These are phyloP conservation scores for Chelonus insularis DNA, from an alignment of 1,140 invertebrate genomes.

Conservation along the genomic window DNA sequence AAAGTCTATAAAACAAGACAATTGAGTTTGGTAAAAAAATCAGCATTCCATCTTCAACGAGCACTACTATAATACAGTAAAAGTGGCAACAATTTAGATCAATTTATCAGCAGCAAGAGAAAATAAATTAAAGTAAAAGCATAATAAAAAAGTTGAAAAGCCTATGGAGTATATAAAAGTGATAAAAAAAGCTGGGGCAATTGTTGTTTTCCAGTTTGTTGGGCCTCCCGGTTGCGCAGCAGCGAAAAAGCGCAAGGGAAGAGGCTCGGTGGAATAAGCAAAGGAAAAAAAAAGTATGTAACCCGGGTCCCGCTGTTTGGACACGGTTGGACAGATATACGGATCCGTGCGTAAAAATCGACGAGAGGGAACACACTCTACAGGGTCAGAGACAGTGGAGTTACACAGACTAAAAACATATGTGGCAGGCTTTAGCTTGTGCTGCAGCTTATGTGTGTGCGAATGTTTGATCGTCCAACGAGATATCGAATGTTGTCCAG, in stretches of 20 bases:
- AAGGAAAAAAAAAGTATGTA: neutral
- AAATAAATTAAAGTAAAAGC: too few species aligned
- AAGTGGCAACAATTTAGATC: too few species aligned
- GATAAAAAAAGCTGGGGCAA: too few species aligned
- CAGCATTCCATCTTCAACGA: too few species aligned
- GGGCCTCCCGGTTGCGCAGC: neutral
- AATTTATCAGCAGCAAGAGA: too few species aligned
- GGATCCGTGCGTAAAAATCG: constrained; percentile 15
- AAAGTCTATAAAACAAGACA: too few species aligned
- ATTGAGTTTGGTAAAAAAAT: too few species aligned
- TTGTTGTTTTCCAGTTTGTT: too few species aligned
- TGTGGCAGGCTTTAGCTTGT: neutral
- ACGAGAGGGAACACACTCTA: neutral
- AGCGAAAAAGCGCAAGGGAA: neutral
- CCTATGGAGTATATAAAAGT: too few species aligned
- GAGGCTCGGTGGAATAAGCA: neutral
- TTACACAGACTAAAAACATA: neutral
- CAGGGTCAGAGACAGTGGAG: too few species aligned
- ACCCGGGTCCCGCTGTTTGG: neutral
- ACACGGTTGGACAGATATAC: constrained; percentile 19
- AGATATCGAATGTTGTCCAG: constrained; percentile 15
- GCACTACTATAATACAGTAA: too few species aligned
- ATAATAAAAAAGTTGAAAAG: too few species aligned
- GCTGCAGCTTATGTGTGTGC: constrained; percentile 1
- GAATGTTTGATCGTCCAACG: constrained; percentile 10